These are phyloP conservation scores for Podarcis raffonei DNA, from an alignment of 2,113 vertebrate genomes.

Conservation along the genomic window DNA sequence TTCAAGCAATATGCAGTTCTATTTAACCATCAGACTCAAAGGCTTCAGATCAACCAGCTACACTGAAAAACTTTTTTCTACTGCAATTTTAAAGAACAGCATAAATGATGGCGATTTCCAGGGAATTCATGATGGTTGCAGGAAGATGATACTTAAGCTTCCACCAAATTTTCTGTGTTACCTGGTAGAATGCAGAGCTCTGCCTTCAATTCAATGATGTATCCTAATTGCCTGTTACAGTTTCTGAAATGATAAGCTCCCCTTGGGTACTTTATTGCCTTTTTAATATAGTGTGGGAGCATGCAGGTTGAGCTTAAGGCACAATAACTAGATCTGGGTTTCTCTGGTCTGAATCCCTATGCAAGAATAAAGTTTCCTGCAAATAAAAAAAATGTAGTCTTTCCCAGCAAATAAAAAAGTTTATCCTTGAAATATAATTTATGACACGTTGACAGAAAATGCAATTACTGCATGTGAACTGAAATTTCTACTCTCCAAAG, in stretches of 20 bases:
- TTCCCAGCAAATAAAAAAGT: background rate
- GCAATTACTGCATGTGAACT: background rate
- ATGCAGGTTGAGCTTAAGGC: background rate
- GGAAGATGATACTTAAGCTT: background rate
- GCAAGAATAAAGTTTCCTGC: background rate
- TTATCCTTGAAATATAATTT: background rate
- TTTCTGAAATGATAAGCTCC: background rate
- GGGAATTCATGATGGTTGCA: background rate
- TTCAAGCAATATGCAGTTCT: background rate
- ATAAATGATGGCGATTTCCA: slow-evolving; percentile 8
- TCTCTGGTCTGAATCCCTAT: background rate
- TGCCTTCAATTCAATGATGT: background rate
- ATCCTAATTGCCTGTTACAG: background rate
- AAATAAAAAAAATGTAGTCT: too few relatives aligned
- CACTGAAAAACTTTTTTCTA: background rate
- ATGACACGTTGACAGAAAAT: background rate
- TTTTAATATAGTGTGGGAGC: background rate
- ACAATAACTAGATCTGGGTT: background rate
- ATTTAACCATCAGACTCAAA: slow-evolving; percentile 21
- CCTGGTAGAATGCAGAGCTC: background rate
- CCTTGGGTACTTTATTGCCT: background rate
- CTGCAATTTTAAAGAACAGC: background rate
- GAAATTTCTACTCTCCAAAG: background rate
- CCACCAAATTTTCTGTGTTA: background rate
- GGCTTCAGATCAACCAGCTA: slow-evolving; percentile 1